Evolutionary conservation across 2,888 invertebrate species (phyloP).

Genomic region (Thera britannica): DNA sequence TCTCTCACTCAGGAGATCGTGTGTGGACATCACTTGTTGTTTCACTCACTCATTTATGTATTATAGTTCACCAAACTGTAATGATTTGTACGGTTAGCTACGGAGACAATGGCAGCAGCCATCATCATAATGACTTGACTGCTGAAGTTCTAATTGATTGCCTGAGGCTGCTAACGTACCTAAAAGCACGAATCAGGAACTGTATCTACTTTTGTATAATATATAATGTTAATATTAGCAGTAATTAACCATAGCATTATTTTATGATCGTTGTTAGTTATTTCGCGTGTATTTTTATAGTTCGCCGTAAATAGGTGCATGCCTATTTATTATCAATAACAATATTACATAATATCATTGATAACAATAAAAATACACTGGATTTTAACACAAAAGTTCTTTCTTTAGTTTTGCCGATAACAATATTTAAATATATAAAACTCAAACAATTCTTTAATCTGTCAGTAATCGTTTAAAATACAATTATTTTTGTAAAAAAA

Average conservation of each 20-base stretch:
- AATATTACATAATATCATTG: no score
- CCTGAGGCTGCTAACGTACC: constrained; percentile 7
- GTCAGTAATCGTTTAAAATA: no score
- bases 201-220: neutral
- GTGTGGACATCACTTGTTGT: constrained; percentile 34
- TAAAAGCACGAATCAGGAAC: constrained; percentile 12
- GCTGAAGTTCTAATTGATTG: constrained; percentile 1
- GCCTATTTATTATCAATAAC: no score
- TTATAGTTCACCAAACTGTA: constrained; percentile 15
- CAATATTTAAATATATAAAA: no score
- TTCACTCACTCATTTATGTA: constrained; percentile 18
- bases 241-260: neutral
- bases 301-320: no score
- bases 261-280: no score
- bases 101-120: neutral
- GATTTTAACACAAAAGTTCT: no score
- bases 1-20: constrained; percentile 6
- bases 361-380: no score
- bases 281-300: no score
- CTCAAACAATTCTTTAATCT: no score
- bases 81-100: constrained; percentile 4
- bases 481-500: no score
- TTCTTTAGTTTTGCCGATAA: no score
- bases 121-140: neutral
- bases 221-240: neutral